Percentiles rank a stretch among this genome's conserved stretches.
Conservation (phyloP, 2,888 invertebrate genomes). For the Eupithecia tripunctaria region DNA sequence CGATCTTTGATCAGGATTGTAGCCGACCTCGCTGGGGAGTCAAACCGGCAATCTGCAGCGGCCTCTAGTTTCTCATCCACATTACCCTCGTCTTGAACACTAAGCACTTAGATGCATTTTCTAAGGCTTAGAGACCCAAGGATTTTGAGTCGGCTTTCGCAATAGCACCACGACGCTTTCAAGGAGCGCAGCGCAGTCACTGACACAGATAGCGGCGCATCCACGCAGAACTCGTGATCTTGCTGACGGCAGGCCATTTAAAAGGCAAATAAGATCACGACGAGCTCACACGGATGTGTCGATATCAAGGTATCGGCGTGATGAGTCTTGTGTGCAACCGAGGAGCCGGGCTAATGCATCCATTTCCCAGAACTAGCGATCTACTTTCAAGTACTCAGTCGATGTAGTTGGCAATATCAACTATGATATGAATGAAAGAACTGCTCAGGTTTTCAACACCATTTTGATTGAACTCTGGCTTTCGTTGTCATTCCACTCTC, state of each 20-base stretch:
- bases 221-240: conserved; percentile 75
- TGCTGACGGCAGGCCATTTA: conserved; percentile 73
- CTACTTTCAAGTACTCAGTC: background rate
- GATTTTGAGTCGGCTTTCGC: conserved; percentile 31
- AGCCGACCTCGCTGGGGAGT: background rate
- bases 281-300: conserved; percentile 63
- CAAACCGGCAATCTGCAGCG: background rate
- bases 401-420: background rate
- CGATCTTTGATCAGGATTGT: background rate
- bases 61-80: background rate
- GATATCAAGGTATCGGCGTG: conserved; percentile 52
- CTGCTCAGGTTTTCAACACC: background rate
- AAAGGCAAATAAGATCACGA: conserved; percentile 80
- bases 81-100: background rate
- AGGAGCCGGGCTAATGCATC: conserved; percentile 36
- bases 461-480: background rate
- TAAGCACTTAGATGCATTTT: conserved; percentile 6
- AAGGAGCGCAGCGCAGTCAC: conserved; percentile 59
- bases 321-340: conserved; percentile 59
- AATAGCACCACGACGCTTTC: conserved; percentile 38
- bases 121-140: conserved; percentile 2
- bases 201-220: conserved; percentile 73
- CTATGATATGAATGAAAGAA: too few relatives aligned
- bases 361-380: background rate
- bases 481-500: background rate